phyloP scores from a whole-genome alignment of 2,888 invertebrate species.

The Drosophila anceps region DNA sequence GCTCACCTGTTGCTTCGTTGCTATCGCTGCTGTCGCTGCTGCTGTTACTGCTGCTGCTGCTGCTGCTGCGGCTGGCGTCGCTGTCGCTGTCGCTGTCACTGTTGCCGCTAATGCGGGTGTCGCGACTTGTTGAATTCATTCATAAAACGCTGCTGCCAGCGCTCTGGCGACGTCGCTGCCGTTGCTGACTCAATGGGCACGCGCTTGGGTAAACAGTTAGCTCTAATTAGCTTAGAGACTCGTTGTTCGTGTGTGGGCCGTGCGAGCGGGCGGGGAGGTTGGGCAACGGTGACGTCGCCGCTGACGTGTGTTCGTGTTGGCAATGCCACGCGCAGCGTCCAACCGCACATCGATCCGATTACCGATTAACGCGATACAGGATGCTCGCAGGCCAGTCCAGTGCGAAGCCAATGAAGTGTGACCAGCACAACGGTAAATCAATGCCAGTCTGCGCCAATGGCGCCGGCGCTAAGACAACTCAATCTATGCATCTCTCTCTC shows the following conservation, averaged over 20 bases:
- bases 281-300: constrained; percentile 7
- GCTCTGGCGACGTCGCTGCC: constrained; percentile 5
- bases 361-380: constrained; percentile 36
- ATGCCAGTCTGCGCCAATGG: constrained; percentile 30
- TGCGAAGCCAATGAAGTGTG: constrained; percentile 46
- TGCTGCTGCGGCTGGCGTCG: neutral
- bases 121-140: constrained; percentile 33
- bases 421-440: constrained; percentile 43
- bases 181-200: constrained; percentile 50
- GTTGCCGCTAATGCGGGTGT: constrained; percentile 4
- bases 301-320: neutral
- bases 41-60: constrained; percentile 10
- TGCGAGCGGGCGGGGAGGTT: neutral
- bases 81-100: constrained; percentile 15
- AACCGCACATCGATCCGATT: constrained; percentile 53
- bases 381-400: constrained; percentile 8
- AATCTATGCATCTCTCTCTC: too few relatives aligned
- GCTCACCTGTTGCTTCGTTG: constrained; percentile 38
- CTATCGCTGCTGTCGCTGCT: constrained; percentile 3
- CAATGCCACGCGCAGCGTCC: constrained; percentile 47
- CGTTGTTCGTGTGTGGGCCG: neutral
- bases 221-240: constrained; percentile 30
- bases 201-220: constrained; percentile 46
- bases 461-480: constrained; percentile 43
- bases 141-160: constrained; percentile 34